Evolutionary conservation across 1,140 invertebrate genomes (phyloP).

Genomic region (Anagrus nilaparvatae): DNA sequence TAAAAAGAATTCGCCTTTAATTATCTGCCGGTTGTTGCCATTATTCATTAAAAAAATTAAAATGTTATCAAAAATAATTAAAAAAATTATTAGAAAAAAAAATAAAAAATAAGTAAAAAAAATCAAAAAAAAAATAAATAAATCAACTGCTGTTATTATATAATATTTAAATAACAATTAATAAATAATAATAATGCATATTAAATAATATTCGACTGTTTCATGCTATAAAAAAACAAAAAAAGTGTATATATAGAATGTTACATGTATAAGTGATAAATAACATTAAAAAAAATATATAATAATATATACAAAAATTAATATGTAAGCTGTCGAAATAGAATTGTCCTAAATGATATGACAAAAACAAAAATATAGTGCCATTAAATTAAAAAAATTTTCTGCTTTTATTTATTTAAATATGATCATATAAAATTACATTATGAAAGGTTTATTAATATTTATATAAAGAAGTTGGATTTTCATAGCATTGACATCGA

Average conservation of each 20-base stretch:
- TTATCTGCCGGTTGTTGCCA: too few relatives aligned
- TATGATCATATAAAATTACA: not conserved
- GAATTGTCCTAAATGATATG: slow-evolving; percentile 38
- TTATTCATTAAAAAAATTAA: too few relatives aligned
- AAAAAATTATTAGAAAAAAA: slow-evolving; percentile 10
- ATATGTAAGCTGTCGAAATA: slow-evolving; percentile 38
- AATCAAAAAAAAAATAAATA: slow-evolving; percentile 15
- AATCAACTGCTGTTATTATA: slow-evolving; percentile 14
- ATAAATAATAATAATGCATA: too few relatives aligned
- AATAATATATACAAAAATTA: slow-evolving; percentile 27
- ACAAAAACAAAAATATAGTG: slow-evolving; percentile 39
- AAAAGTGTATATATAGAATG: slow-evolving; percentile 27
- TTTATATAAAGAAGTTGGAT: not conserved
- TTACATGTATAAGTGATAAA: slow-evolving; percentile 26
- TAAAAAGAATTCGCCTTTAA: too few relatives aligned
- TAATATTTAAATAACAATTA: slow-evolving; percentile 10
- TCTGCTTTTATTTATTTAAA: slow-evolving; percentile 4
- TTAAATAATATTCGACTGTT: slow-evolving; percentile 30
- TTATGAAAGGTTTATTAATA: not conserved
- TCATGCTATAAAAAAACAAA: too few relatives aligned
- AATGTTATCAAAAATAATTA: slow-evolving; percentile 6
- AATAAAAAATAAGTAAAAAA: slow-evolving; percentile 17
- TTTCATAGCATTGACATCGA: slow-evolving; percentile 59
- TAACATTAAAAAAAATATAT: slow-evolving; percentile 32
- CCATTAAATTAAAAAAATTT: slow-evolving; percentile 29